These are phyloP conservation scores for Oegoconia quadripuncta DNA, from an alignment of 2,888 invertebrate genomes.

Conservation along the genomic window DNA sequence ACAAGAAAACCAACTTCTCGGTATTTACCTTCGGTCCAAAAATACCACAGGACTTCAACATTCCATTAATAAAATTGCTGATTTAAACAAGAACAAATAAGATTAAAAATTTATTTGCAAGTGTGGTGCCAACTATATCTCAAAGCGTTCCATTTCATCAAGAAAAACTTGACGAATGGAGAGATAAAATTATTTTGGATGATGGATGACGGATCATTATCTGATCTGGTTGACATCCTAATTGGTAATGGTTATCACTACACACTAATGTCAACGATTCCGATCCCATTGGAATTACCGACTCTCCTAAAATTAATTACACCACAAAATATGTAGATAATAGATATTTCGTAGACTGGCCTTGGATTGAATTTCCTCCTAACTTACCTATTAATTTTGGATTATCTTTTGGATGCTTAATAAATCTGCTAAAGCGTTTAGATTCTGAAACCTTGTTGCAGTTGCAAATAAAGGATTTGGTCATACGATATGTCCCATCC, in stretches of 20 bases:
- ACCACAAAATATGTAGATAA: constrained; percentile 8
- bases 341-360: constrained; percentile 20
- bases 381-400: constrained; percentile 17
- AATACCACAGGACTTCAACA: constrained; percentile 2
- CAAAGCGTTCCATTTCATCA: not conserved
- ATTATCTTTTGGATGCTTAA: constrained; percentile 15
- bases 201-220: constrained; percentile 18
- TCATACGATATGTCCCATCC: too few species aligned
- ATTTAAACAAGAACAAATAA: too few species aligned
- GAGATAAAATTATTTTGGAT: too few species aligned
- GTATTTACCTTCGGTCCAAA: constrained; percentile 9
- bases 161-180: too few species aligned
- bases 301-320: constrained; percentile 16
- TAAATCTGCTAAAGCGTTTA: constrained; percentile 9
- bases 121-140: not conserved
- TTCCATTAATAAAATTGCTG: not conserved
- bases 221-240: constrained; percentile 15
- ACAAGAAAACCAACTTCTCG: not conserved
- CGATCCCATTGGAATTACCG: constrained; percentile 23
- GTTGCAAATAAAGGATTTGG: too few species aligned
- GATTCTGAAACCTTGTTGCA: too few species aligned
- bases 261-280: constrained; percentile 16
- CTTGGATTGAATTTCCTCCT: constrained; percentile 18
- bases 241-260: constrained; percentile 24
- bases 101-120: not conserved